These are phyloP conservation scores for Drosophila fungiperda DNA, from an alignment of 2,888 invertebrate species.

Conservation along the genomic window DNA sequence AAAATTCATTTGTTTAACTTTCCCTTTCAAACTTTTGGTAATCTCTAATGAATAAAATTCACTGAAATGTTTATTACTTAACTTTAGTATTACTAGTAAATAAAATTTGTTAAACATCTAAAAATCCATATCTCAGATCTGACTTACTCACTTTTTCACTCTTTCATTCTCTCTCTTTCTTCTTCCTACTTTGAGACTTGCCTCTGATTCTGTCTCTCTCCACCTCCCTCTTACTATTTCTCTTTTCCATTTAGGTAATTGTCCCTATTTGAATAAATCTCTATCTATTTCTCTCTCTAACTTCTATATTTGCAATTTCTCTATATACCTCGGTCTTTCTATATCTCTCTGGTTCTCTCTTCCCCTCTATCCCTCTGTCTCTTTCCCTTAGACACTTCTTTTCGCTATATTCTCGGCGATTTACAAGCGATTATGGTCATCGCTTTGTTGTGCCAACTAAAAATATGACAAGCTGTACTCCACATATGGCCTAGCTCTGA, in stretches of 20 bases:
- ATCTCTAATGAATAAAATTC: not conserved
- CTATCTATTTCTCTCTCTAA: not conserved
- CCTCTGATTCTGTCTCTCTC: not conserved
- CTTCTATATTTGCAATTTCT: not conserved
- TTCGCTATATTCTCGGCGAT: slow-evolving; percentile 14
- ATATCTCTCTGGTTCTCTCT: not conserved
- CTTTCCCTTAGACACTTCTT: not conserved
- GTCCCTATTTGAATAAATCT: not conserved
- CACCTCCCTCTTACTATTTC: not conserved
- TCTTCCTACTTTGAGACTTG: not conserved
- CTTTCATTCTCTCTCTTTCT: not conserved
- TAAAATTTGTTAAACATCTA: not conserved
- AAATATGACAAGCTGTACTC: slow-evolving; percentile 68
- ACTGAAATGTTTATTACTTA: not conserved
- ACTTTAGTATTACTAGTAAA: not conserved
- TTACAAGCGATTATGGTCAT: slow-evolving; percentile 65
- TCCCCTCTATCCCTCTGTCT: not conserved
- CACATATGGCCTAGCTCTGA: slow-evolving; percentile 57
- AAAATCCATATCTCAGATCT: too few relatives aligned
- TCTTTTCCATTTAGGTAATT: not conserved
- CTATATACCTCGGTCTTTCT: not conserved
- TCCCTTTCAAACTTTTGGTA: not conserved
- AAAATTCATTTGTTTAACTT: not conserved
- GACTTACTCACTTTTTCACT: not conserved
- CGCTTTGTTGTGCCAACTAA: slow-evolving; percentile 71